Conservation (phyloP, 2,797 vertebrate genomes). For the Scolopax bukidnonensis region DNA sequence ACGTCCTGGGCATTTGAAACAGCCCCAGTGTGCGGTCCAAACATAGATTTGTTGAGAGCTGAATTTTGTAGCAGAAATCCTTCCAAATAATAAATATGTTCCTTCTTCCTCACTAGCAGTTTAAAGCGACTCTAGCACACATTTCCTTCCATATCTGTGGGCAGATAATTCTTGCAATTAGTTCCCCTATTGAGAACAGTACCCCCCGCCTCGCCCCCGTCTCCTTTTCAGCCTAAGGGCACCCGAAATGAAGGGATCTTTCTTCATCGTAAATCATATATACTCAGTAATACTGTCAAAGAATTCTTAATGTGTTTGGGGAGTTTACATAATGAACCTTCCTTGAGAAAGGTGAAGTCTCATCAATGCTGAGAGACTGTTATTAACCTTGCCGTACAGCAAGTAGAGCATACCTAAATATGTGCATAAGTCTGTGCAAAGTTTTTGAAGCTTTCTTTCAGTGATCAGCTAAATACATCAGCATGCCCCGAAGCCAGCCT, state of each 20-base stretch:
- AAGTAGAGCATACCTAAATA: background rate
- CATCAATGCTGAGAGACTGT: background rate
- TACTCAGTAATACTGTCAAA: conserved; percentile 24
- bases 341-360: conserved; percentile 13
- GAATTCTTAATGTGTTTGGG: conserved; percentile 36
- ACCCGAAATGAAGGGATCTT: background rate
- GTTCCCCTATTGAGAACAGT: background rate
- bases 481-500: background rate
- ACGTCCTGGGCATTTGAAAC: background rate
- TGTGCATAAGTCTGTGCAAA: background rate
- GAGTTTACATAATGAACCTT: conserved; percentile 42
- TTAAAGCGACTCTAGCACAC: background rate
- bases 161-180: conserved; percentile 40
- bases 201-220: background rate
- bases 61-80: background rate
- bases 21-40: background rate
- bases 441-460: background rate
- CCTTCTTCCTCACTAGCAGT: background rate
- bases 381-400: background rate
- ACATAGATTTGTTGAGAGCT: background rate
- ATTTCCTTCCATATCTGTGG: background rate
- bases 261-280: conserved; percentile 37
- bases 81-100: background rate
- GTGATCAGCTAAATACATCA: background rate
- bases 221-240: conserved; percentile 6